These are phyloP conservation scores for Zophobas morio DNA, from an alignment of 1,140 invertebrate species.

Conservation along the genomic window DNA sequence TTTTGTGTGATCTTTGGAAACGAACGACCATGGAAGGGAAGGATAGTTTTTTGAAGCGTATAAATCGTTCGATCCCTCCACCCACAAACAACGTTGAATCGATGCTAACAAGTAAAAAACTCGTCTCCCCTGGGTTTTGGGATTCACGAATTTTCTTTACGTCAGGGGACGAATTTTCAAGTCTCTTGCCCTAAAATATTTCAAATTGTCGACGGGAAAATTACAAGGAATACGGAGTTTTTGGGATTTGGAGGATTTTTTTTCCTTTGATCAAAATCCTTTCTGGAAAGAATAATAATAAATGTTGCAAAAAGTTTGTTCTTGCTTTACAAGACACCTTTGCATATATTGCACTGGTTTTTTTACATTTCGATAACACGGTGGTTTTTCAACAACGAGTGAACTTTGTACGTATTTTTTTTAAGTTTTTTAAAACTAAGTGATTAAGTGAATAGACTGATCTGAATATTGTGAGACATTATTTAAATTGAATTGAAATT, in stretches of 20 bases:
- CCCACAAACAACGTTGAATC: constrained; percentile 54
- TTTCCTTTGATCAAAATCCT: not conserved
- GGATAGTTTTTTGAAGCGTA: constrained; percentile 53
- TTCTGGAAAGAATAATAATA: not conserved
- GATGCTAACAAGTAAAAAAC: constrained; percentile 53
- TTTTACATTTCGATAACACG: no score
- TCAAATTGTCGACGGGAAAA: constrained; percentile 27
- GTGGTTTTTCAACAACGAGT: no score
- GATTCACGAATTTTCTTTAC: constrained; percentile 51
- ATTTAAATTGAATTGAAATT: no score
- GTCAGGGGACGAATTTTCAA: constrained; percentile 54
- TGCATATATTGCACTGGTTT: no score
- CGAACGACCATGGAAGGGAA: constrained; percentile 38
- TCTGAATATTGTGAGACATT: no score
- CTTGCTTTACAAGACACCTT: no score
- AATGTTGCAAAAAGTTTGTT: not conserved
- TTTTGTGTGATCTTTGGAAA: constrained; percentile 39
- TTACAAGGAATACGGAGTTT: constrained; percentile 8
- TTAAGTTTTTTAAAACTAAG: no score
- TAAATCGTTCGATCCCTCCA: constrained; percentile 55
- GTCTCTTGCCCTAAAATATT: constrained; percentile 37
- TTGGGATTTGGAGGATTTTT: constrained; percentile 5
- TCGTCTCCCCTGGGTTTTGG: constrained; percentile 50
- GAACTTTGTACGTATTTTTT: no score
- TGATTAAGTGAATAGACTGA: no score